These are phyloP conservation scores for Meleagris gallopavo DNA, from an alignment of 2,113 vertebrate genomes.

Conservation along the genomic window DNA sequence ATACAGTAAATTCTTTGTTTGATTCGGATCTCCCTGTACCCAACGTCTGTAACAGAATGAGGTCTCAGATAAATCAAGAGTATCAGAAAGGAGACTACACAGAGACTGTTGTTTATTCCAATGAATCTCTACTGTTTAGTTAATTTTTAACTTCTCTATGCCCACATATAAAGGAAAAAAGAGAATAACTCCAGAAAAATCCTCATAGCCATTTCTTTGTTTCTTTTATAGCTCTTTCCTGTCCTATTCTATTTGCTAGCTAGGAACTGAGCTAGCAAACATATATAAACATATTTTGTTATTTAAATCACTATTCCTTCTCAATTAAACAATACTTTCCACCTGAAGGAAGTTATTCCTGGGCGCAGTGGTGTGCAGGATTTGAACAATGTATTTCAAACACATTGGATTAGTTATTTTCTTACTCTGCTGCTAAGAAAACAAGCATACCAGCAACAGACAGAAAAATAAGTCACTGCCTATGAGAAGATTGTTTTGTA, in stretches of 20 bases:
- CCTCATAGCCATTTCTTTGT: conserved; percentile 7
- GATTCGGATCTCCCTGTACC: neutral
- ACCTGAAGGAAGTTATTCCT: neutral
- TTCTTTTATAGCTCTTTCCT: neutral
- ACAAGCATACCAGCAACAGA: neutral
- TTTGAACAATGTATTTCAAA: neutral
- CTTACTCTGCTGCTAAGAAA: neutral
- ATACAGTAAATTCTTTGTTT: neutral
- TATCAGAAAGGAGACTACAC: neutral
- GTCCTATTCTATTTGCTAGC: neutral
- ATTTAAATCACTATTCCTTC: neutral
- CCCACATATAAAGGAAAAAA: neutral
- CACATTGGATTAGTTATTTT: neutral
- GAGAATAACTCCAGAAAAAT: neutral
- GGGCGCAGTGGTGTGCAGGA: neutral
- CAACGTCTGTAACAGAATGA: conserved; percentile 21
- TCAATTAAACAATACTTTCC: neutral
- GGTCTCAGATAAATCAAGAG: neutral
- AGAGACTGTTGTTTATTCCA: neutral
- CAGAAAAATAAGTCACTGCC: neutral
- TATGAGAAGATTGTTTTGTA: neutral
- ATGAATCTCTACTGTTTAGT: conserved; percentile 48
- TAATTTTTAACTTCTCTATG: neutral
- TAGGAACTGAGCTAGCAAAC: neutral
- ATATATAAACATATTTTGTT: neutral